Evolutionary conservation across 2,888 invertebrate species (phyloP).

Genomic region (Sepiola atlantica): DNA sequence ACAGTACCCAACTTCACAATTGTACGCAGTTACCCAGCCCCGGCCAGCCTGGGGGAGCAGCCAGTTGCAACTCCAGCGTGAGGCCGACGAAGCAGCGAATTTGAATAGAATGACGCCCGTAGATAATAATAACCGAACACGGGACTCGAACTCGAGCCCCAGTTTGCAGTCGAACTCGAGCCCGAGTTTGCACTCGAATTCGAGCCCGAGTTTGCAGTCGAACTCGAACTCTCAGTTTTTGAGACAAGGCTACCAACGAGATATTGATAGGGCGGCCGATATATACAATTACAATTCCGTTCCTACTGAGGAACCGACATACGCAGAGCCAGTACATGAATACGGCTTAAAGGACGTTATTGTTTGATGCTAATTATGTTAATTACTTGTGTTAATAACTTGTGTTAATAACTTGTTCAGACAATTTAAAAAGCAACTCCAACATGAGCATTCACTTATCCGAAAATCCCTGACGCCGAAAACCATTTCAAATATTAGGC

Average conservation of each 20-base stretch:
- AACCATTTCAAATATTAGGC: neutral
- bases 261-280: neutral
- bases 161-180: neutral
- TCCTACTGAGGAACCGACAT: neutral
- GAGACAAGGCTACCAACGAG: neutral
- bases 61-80: neutral
- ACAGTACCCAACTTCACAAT: neutral
- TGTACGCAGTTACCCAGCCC: slow-evolving; percentile 4
- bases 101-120: neutral
- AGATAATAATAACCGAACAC: neutral
- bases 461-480: neutral
- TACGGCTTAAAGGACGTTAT: slow-evolving; percentile 8
- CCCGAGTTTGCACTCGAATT: neutral
- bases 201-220: neutral
- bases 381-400: neutral
- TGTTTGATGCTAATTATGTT: neutral
- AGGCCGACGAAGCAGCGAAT: neutral
- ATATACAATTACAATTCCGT: slow-evolving; percentile 1
- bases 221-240: neutral
- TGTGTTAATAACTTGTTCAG: neutral
- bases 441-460: neutral
- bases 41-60: slow-evolving; percentile 32
- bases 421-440: too few relatives aligned
- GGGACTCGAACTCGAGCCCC: neutral
- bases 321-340: neutral